Base-by-base conservation (phyloP, 2,797 vertebrate species). In the Limosa lapponica region DNA sequence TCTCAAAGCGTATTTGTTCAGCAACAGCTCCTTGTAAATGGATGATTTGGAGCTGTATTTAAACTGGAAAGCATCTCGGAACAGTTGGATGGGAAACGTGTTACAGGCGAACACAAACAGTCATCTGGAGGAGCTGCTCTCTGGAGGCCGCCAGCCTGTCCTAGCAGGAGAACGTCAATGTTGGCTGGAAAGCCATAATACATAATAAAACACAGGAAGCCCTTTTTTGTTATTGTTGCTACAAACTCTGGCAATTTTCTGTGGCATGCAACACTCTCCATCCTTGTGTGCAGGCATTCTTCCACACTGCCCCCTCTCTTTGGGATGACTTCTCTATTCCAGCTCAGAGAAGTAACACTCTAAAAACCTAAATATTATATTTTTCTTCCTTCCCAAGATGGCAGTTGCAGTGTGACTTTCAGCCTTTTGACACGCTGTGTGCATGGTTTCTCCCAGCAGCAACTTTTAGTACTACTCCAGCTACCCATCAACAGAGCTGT, bases 171-270 rank as follows among this genome's bases (percentile, higher is more conserved):
- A 88, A 90, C 5, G 6, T 28, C 9, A 4, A 5, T 59, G 58
- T 14, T 82, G 55, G 23, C 57, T 95, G 62, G 46, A 90, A 91
- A 89, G 58, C n/a, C 34, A 14, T 34, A 70, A 57, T 48, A 57
- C 13, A n/a, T 49, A 70, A 85, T 70, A 79, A 97, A 95, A 89
- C 20, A 62, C 30, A 82, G 32, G 37, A 96, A 93, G 27, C 15
- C 18, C 4, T 28, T 78, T 66, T 36, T 58, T 7, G 0, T 34
- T 84, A 51, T 75, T 61, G 62, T 34, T 94, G 30, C 25, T 77
- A 55, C 5, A 20, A 83, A 77, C n/a, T 20, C 52, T 49, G 64
- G 66, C 43, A 80, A 67, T 70, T 75, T 93, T 80, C 77, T 54
- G 44, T 25, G 73, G 17, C 25, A 28, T 6, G 16, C 15, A 72